Base-by-base conservation (phyloP, 2,113 vertebrate species). In the Sander lucioperca region DNA sequence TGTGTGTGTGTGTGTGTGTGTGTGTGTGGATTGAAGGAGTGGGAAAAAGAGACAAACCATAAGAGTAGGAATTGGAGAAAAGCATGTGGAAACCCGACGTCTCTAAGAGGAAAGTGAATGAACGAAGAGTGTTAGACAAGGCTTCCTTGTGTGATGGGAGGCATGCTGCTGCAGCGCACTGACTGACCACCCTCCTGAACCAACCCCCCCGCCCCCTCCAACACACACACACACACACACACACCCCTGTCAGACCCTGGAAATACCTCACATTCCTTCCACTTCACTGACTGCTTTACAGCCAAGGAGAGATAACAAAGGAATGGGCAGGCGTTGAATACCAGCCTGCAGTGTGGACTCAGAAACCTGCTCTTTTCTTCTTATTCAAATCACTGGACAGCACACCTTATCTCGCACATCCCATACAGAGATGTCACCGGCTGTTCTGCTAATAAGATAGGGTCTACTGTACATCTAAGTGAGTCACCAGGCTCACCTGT, bases 181-280 rank as follows among this genome's bases (percentile, higher is more conserved):
- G 84, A 91, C 85, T 89, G 89, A 92, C 89, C 88, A 92, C 85
- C 86, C 27, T 27, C 27, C 27, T 27, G 27, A 27, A 39, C 36
- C 57, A 64, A 4, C 30, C 30, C 30, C 5, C 30, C 30, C 4
- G 0, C 3, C 4, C 30, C 4, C 30, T 4, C 4, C 84, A 65
- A 63, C 51, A 56, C 59, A 75, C 48, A 50, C 57, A 33, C 74
- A 39, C 58, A 59, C 86, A 62, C 74, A 67, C 51, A 70, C 50
- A 62, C 57, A 67, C 57, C 78, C 54, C 84, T 88, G 79, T 91
- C 89, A 91, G 92, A 86, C 84, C 83, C 85, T 91, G 88, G 88
- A 94, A 94, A 95, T 95, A 91, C 92, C 86, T 92, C 78, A 90
- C 90, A 94, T 94, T 94, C 94, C 91, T 94, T 93, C 92, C 86